phyloP scores from a whole-genome alignment of 64 coral and sea anemone genomes.

The Montipora capricornis region DNA sequence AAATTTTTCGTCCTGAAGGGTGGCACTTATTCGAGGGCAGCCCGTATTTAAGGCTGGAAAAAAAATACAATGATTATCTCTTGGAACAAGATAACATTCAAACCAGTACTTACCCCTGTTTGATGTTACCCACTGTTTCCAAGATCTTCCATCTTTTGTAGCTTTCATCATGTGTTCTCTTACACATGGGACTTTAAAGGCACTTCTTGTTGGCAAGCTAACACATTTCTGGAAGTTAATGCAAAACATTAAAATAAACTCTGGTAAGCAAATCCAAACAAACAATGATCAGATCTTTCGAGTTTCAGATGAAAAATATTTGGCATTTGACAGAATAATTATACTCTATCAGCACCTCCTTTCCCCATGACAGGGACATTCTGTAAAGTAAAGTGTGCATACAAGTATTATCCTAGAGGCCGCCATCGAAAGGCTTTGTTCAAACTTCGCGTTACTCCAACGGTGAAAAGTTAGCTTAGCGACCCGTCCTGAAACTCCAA shows the following conservation, averaged over 20 bases:
- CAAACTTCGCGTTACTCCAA: no score
- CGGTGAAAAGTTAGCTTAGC: no score
- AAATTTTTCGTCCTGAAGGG: neutral
- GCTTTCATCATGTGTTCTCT: conserved; percentile 47
- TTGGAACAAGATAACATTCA: conserved; percentile 4
- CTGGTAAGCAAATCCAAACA: conserved; percentile 7
- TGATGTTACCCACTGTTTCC: conserved; percentile 65
- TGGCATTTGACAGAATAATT: neutral
- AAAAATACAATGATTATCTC: conserved; percentile 4
- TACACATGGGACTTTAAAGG: conserved; percentile 44
- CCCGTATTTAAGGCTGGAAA: conserved; percentile 5
- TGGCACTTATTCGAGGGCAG: neutral
- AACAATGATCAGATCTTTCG: conserved; percentile 6
- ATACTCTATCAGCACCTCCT: neutral
- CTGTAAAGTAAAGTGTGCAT: neutral
- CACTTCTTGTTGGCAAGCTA: neutral
- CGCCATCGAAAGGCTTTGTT: no score
- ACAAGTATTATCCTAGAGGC: neutral
- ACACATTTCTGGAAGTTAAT: neutral
- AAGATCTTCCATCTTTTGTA: conserved; percentile 68
- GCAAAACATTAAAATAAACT: conserved; percentile 4
- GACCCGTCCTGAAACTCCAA: no score
- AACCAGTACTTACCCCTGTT: conserved; percentile 11
- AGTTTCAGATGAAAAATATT: neutral
- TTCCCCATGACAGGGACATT: neutral